Evolutionary conservation across 2,113 vertebrate genomes (phyloP), one percentile per base, ranked within the genome.

Genomic region (Indicator maculatus): DNA sequence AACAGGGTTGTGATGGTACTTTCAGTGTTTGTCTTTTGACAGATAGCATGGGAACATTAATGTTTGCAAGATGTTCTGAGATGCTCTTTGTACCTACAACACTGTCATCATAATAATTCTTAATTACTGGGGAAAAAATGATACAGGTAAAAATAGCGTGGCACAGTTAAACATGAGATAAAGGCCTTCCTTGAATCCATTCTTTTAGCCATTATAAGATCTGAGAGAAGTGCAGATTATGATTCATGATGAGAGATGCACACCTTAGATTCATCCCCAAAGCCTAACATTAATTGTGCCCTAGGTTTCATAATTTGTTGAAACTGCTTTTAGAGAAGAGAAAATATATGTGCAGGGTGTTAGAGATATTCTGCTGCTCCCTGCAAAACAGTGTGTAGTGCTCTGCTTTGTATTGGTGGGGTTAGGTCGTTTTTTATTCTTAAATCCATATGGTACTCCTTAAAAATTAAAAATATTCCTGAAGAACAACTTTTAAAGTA

Each of bases 401-500:
- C 26, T 89, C 41, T 69, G 64, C 71, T 96, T 89, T 94, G 55
- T 80, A 27, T 65, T 27, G 33, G 38, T 66, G 20, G 77, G 58
- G 9, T 78, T 63, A 67, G 80, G 66, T 52, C 15, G 72, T 77
- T 79, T 87, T 78, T 73, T 86, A 72, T 52, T 75, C 93, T 81
- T 87, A 60, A 39, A 90, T 93, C 79, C 82, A 67, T 91, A 83
- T 90, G 82, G 78, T 83, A 69, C 80, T 95, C 81, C 96, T 90
- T 83, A 83, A 94, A 83, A 92, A 93, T 95, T 91, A 90, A 96
- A 96, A 59, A 80, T 93, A 92, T 78, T 94, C 86, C 92, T 18
- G 88, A 93, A 97, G 67, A 83, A 91, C 89, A 95, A 96, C 93
- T 93, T 92, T 96, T 75, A 94, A 63, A 89, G 88, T 89, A 97